These are phyloP conservation scores for Leucania comma DNA, from an alignment of 2,888 invertebrate species.

Conservation along the genomic window DNA sequence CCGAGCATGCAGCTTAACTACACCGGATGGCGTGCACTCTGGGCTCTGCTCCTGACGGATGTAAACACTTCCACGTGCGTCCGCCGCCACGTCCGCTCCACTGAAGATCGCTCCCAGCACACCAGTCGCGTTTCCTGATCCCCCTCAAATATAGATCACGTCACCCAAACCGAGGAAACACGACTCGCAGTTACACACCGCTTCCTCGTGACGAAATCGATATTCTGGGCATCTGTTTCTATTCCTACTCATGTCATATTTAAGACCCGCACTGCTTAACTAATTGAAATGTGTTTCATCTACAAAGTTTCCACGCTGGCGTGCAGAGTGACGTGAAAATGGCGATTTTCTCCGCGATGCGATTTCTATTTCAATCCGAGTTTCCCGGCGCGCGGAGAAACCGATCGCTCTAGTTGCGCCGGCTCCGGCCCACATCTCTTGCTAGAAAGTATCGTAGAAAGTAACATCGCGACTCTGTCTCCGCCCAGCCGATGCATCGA, in stretches of 20 bases:
- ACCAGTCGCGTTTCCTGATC: slow-evolving; percentile 63
- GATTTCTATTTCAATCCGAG: slow-evolving; percentile 91
- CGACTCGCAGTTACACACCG: neutral
- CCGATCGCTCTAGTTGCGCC: slow-evolving; percentile 89
- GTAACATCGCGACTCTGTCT: slow-evolving; percentile 87
- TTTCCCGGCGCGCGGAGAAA: slow-evolving; percentile 89
- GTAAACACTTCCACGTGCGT: slow-evolving; percentile 87
- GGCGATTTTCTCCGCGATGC: slow-evolving; percentile 85
- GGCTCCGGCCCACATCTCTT: slow-evolving; percentile 89
- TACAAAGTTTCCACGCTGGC: slow-evolving; percentile 79
- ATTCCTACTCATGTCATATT: slow-evolving; percentile 10
- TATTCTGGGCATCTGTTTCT: slow-evolving; percentile 11
- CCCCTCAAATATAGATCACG: slow-evolving; percentile 57
- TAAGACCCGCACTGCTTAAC: slow-evolving; percentile 12
- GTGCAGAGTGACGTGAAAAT: slow-evolving; percentile 86
- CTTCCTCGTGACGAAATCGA: slow-evolving; percentile 13
- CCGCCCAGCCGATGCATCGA: slow-evolving; percentile 84
- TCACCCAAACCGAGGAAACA: slow-evolving; percentile 39
- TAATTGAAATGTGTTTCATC: slow-evolving; percentile 57
- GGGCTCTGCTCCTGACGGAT: slow-evolving; percentile 76
- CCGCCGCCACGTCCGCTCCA: slow-evolving; percentile 71
- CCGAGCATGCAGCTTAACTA: slow-evolving; percentile 60
- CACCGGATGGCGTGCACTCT: slow-evolving; percentile 71
- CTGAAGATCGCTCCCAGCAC: slow-evolving; percentile 70
- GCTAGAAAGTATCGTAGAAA: slow-evolving; percentile 91